These are phyloP conservation scores for Platycheirus rosarum DNA, from an alignment of 2,888 invertebrate genomes.

Conservation along the genomic window DNA sequence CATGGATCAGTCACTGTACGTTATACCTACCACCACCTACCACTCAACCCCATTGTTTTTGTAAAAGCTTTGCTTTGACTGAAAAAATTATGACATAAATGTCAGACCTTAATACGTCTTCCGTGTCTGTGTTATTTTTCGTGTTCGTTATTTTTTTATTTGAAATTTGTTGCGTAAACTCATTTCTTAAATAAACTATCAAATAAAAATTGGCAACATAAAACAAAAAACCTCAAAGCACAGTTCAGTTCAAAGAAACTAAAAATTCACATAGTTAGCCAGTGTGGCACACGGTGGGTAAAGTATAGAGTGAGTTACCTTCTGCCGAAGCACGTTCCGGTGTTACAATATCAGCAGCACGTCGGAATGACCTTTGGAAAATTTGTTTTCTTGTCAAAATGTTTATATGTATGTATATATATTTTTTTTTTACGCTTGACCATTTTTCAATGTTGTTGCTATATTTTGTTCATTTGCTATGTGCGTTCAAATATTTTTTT, in stretches of 20 bases:
- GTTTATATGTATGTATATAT: too few relatives aligned
- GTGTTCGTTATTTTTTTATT: conserved; percentile 17
- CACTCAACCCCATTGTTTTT: conserved; percentile 54
- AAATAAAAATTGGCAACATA: conserved; percentile 53
- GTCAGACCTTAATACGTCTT: conserved; percentile 53
- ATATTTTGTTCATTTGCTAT: conserved; percentile 45
- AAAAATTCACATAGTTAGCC: conserved; percentile 26
- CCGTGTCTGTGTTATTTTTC: conserved; percentile 58
- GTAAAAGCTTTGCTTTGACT: conserved; percentile 29
- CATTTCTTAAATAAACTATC: conserved; percentile 29
- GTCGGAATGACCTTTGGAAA: conserved; percentile 67
- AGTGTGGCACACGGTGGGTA: conserved; percentile 14
- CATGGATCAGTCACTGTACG: conserved; percentile 48
- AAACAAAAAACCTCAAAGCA: conserved; percentile 6
- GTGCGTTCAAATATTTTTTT: conserved; percentile 16
- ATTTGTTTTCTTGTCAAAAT: conserved; percentile 66
- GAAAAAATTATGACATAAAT: conserved; percentile 68
- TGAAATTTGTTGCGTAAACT: conserved; percentile 61
- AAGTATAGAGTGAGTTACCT: conserved; percentile 57
- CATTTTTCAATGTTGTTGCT: conserved; percentile 69
- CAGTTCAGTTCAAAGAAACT: conserved; percentile 23
- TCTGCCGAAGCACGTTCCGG: conserved; percentile 70
- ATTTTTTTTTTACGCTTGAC: conserved; percentile 70
- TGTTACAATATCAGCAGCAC: conserved; percentile 60
- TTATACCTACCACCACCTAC: conserved; percentile 14